phyloP scores from a whole-genome alignment of 1,140 invertebrate species.

The Hylaeus anthracinus region DNA sequence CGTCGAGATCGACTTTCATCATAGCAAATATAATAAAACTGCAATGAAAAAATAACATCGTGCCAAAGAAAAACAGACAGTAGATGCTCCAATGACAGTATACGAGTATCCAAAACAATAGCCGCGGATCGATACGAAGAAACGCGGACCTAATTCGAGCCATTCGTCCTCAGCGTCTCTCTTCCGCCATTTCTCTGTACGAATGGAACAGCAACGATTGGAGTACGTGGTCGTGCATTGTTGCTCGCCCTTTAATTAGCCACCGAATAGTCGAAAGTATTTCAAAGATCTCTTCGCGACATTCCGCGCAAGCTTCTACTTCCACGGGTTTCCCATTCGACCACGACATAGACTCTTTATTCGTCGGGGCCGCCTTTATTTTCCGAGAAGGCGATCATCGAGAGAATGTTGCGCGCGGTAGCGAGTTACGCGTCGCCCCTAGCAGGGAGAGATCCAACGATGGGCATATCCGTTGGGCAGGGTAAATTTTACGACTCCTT shows the following conservation, averaged over 20 bases:
- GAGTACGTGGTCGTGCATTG: neutral
- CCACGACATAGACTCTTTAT: neutral
- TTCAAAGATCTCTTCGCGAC: neutral
- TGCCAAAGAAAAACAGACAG: too few relatives aligned
- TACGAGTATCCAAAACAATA: too few relatives aligned
- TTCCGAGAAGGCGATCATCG: neutral
- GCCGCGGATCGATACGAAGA: too few relatives aligned
- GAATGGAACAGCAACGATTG: neutral
- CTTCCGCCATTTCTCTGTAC: neutral
- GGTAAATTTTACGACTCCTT: constrained; percentile 6
- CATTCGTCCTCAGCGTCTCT: too few relatives aligned
- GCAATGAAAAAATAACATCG: too few relatives aligned
- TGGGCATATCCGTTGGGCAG: neutral
- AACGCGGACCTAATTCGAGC: too few relatives aligned
- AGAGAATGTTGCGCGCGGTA: neutral
- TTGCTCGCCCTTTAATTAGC: neutral
- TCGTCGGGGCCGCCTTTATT: neutral
- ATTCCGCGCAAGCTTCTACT: neutral
- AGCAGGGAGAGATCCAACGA: neutral
- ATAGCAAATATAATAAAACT: too few relatives aligned
- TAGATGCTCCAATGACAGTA: too few relatives aligned
- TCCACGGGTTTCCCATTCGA: neutral
- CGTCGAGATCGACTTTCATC: too few relatives aligned
- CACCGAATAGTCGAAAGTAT: constrained; percentile 1
- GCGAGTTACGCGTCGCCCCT: too few relatives aligned